These are phyloP conservation scores for Thymallus thymallus DNA, from an alignment of 2,113 vertebrate genomes.

Conservation along the genomic window DNA sequence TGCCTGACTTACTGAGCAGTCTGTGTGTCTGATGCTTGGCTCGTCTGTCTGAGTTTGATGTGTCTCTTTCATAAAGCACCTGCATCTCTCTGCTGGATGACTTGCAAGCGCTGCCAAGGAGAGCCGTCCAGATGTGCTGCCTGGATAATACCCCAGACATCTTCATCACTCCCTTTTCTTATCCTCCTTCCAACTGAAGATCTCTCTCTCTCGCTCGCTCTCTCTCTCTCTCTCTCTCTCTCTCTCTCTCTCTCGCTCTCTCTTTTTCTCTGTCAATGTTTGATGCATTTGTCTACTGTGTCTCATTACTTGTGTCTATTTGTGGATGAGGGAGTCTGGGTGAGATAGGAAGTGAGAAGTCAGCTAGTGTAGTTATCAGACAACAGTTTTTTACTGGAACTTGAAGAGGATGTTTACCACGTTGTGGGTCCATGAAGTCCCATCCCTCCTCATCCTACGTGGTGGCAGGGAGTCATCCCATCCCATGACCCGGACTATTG, in stretches of 20 bases:
- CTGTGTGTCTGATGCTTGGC: conserved; percentile 26
- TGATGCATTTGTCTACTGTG: background rate
- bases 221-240: background rate
- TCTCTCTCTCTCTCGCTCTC: background rate
- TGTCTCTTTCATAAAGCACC: conserved; percentile 43
- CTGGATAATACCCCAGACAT: conserved; percentile 59
- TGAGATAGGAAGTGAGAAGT: background rate
- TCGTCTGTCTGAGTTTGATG: background rate
- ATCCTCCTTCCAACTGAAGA: conserved; percentile 46
- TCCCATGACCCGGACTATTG: background rate
- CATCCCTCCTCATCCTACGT: conserved; percentile 13
- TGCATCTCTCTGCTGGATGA: conserved; percentile 62
- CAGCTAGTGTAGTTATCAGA: conserved; percentile 22
- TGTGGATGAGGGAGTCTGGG: background rate
- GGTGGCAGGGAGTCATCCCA: conserved; percentile 27
- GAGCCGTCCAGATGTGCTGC: conserved; percentile 67
- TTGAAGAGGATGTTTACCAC: conserved; percentile 6
- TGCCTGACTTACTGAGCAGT: conserved; percentile 43
- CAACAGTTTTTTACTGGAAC: background rate
- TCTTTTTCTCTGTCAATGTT: background rate
- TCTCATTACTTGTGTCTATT: background rate
- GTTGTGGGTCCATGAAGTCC: conserved; percentile 37
- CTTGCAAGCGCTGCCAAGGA: conserved; percentile 66
- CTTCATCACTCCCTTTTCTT: conserved; percentile 64
- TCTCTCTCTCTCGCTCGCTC: background rate